These are phyloP conservation scores for Oligia fasciuncula DNA, from an alignment of 2,888 invertebrate genomes.

Conservation along the genomic window DNA sequence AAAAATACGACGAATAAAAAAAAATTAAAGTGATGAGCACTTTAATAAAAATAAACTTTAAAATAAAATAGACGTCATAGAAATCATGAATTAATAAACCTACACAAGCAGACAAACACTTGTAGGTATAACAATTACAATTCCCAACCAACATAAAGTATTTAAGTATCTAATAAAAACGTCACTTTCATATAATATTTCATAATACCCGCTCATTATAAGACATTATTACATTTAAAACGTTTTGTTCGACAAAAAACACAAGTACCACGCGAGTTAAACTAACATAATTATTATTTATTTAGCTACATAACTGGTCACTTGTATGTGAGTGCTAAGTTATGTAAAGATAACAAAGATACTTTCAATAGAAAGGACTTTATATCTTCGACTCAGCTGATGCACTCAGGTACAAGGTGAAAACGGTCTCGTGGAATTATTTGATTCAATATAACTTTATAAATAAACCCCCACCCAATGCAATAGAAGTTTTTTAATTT, in stretches of 20 bases:
- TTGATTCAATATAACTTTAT: not conserved
- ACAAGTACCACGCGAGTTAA: slow-evolving; percentile 12
- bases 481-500: not conserved
- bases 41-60: no score
- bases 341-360: slow-evolving; percentile 30
- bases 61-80: no score
- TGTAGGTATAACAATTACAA: not conserved
- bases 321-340: not conserved
- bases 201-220: slow-evolving; percentile 2
- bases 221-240: slow-evolving; percentile 30
- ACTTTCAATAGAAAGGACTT: slow-evolving; percentile 34
- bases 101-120: not conserved
- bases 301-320: slow-evolving; percentile 9
- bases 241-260: not conserved
- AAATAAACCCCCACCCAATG: not conserved
- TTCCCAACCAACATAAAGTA: slow-evolving; percentile 17
- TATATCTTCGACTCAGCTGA: slow-evolving; percentile 10
- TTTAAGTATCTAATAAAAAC: slow-evolving; percentile 40
- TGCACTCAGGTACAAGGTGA: not conserved
- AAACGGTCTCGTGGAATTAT: not conserved
- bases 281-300: slow-evolving; percentile 33
- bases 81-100: not conserved
- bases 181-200: slow-evolving; percentile 28
- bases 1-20: no score
- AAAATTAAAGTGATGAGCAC: not conserved